Base-by-base conservation (phyloP, 2,888 invertebrate genomes). In the Aethes cnicana region DNA sequence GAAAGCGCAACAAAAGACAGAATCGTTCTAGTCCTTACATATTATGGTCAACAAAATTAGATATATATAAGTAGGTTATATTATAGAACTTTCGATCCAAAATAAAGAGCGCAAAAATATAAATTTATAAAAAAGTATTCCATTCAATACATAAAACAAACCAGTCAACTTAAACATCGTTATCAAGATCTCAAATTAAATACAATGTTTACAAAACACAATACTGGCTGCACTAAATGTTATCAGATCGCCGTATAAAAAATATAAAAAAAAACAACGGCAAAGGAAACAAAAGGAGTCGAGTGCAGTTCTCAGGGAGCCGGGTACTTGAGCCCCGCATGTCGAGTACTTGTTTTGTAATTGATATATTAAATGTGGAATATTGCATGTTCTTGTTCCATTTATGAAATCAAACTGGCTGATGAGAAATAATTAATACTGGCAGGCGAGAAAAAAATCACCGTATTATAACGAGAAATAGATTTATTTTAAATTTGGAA, bases 291-390 rank as follows among this genome's bases (percentile, higher is more conserved):
- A 47, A 46, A 42, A 26, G 16, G 14, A 48, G 44, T 47, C 42
- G 54, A 50, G 52, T 54, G 37, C 25, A 12, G 54, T 50, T 54
- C 54, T 56, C 52, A 47, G 44, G 26, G 28, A 41, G 39, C 41
- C 17, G 37, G 5, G 53, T 44, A 50, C 50, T 57, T 11, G 39
- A 47, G 44, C 35, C 52, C 18, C 42, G 47, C 44, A 14, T 18
- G 30, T 47, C 11, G 37, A 53, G 53, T 43, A 37, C 16, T 43
- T 53, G 63, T 56, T 63, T 61, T 59, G 83, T 74, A 83, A 84
- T 81, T 74, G 83, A 84, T 84, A 84, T 76, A 68, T 68, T 72
- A 62, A 57, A 39, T 41, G 41, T 12, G 7, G 42, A 47, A 30
- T 44, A 8, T 37, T 50, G 28, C 30, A n/a, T 12, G 12, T 23